These are phyloP conservation scores for Loris lydekkerianus DNA, from an alignment of 2,797 vertebrate species.

Conservation along the genomic window DNA sequence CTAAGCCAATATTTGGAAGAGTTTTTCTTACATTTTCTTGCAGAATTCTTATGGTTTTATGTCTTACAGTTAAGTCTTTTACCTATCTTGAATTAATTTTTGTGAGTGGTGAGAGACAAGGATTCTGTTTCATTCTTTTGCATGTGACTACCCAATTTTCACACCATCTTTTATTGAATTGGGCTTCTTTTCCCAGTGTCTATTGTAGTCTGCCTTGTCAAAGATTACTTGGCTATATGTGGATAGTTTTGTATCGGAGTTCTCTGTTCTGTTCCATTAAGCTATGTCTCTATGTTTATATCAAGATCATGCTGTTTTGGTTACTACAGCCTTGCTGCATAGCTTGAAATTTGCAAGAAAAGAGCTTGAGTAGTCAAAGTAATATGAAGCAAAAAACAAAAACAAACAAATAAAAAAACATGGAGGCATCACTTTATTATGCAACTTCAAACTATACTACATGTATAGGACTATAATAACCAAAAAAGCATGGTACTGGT, in stretches of 20 bases:
- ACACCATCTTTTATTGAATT: not conserved
- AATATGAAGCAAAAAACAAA: no score
- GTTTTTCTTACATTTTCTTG: not conserved
- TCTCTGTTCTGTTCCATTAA: not conserved
- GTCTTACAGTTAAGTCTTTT: not conserved
- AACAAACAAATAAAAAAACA: no score
- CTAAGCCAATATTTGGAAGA: not conserved
- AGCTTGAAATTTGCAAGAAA: not conserved
- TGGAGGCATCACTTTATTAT: no score
- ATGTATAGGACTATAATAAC: no score
- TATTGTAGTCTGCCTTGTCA: not conserved
- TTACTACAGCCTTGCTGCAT: not conserved
- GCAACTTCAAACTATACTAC: no score
- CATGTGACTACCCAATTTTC: not conserved
- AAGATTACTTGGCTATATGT: not conserved
- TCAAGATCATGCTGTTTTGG: not conserved
- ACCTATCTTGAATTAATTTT: not conserved
- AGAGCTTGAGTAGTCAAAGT: no score
- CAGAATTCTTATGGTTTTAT: not conserved
- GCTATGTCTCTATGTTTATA: not conserved
- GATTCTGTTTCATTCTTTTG: not conserved
- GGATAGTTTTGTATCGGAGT: not conserved
- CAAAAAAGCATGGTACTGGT: no score
- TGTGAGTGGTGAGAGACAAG: not conserved
- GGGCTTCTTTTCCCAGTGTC: not conserved